Base-by-base conservation (phyloP, 1,140 invertebrate genomes). In the Euura saliciscinereae region DNA sequence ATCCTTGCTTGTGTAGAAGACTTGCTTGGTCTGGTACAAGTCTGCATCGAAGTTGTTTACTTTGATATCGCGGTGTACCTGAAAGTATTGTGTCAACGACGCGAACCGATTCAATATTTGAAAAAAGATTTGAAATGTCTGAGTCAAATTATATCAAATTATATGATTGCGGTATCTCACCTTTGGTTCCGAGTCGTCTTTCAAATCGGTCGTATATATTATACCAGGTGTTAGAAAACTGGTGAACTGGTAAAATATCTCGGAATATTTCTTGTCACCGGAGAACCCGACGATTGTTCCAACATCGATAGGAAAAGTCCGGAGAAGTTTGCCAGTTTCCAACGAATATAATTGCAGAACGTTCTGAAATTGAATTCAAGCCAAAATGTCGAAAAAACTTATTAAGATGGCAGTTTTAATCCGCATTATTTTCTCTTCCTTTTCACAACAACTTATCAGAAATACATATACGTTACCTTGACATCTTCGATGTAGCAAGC, bases 1-100 rank as follows among this genome's bases (percentile, higher is more conserved):
- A 89, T 99, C 98, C 88, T 97, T 98, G 84, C 96, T 97, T 2
- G 89, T 81, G 85, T 98, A 99, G 88, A 99, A 99, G 64, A 98
- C 90, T 88, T 99, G 98, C 70, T 93, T 92, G 2, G 94, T 95
- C 83, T 94, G 92, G 82, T 96, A 99, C 69, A 93, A 84, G 6
- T 90, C 89, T 3, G 93, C 84, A 86, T 98, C 92, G 85, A 99
- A 97, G 71, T 93, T 93, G 71, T 94, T 92, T 6, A 99, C 90
- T 84, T 93, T 92, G 5, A 96, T 94, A 87, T 98, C 93, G 76
- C 93, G 89, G 80, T 96, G 94, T 10, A 98, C 86, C 94, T 96
- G 86, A 3, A 88, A 85, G 11, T 51, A 28, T 28, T 28, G 28
- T 28, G 28, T 28, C 28, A 28, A 28, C 28, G 28, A 28, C 28